Conservation (phyloP, 2,888 invertebrate species). For the Torymus auratus region DNA sequence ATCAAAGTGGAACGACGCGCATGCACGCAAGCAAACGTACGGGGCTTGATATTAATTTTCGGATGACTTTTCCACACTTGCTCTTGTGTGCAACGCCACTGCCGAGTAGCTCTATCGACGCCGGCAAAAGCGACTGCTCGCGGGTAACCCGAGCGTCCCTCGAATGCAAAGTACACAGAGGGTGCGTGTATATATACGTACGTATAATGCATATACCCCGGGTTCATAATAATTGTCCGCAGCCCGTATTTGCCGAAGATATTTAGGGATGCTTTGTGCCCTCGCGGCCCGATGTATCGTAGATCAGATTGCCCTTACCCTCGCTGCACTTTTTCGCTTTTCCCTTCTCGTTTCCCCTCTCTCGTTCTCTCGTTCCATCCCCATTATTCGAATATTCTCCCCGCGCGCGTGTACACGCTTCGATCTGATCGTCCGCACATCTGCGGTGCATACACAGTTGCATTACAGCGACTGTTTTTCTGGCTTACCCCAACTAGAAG, state of each 20-base stretch:
- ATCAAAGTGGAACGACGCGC: not conserved
- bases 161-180: conserved; percentile 25
- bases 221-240: conserved; percentile 43
- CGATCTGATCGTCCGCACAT: conserved; percentile 42
- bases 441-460: conserved; percentile 38
- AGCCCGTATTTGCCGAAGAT: conserved; percentile 55
- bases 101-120: too few relatives aligned
- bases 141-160: conserved; percentile 11
- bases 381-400: conserved; percentile 17
- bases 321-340: conserved; percentile 25
- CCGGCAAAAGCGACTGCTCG: not conserved
- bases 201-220: conserved; percentile 27
- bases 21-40: conserved; percentile 29
- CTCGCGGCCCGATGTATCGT: not conserved
- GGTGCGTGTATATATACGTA: not conserved
- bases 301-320: conserved; percentile 42
- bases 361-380: not conserved
- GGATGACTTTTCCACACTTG: conserved; percentile 31
- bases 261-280: conserved; percentile 38
- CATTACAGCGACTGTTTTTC: conserved; percentile 15
- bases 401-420: not conserved
- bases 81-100: not conserved
- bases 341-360: not conserved
- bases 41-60: conserved; percentile 40
- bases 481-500: too few relatives aligned